Evolutionary conservation across 92 coral and sea anemone genomes (phyloP), one percentile per base, ranked within the genome.

Genomic region (Palythoa heliodiscus): DNA sequence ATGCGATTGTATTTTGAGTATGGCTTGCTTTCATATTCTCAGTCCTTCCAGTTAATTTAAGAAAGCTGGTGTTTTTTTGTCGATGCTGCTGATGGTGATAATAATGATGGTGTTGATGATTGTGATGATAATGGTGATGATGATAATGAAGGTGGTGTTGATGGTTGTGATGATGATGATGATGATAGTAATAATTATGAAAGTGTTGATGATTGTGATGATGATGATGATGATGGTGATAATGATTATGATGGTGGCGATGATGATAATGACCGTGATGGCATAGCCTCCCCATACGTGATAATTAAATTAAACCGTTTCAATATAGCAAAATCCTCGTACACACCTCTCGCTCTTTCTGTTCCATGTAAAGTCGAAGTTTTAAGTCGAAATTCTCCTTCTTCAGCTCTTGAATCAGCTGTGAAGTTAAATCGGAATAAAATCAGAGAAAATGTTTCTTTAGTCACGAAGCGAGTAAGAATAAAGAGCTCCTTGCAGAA

Each of bases 381-480:
- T 96, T 96, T 78, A 96, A 91, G 70, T 96, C 99, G 87, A 96
- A 96, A 85, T 96, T 96, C 74, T 96, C 99, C 76, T 96, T 96
- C 86, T 96, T 96, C 87, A 96, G 69, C 23, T 96, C 98, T 87
- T 96, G 99, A 76, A 96, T 94, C 74, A 96, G 83, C 99, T 96
- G 82, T 17, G 38, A 53, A 89, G 52, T 61, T 55, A 38, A 37
- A 54, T 60, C 29, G 22, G 16, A 58, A 55, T 13, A 25, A 58
- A 22, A 17, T 55, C 1, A 23, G 47, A n/a, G 38, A 53, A 43
- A n/a, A 40, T 35, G 16, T 40, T 72, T 11, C 19, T 40, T 82
- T 29, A 17, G 0, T 63, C 7, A 22, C 22, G 50, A 8, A 43
- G 9, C 50, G 50, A 29, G 35, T 43, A 43, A 43, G 6, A 43